These are phyloP conservation scores for Ophion ellenae DNA, from an alignment of 2,888 invertebrate species.

Conservation along the genomic window DNA sequence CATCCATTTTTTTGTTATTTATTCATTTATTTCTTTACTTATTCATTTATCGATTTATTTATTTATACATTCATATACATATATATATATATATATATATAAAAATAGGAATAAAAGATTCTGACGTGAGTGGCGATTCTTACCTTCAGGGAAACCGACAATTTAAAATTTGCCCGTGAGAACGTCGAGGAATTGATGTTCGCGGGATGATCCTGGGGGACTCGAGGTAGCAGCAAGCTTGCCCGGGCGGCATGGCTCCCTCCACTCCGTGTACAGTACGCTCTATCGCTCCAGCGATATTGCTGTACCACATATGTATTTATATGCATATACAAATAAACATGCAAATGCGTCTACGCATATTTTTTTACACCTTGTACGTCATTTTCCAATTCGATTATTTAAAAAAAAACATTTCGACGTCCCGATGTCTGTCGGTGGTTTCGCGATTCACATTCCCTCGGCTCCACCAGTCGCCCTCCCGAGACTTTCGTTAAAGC, in stretches of 20 bases:
- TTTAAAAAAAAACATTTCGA: not conserved
- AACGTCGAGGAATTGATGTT: constrained; percentile 68
- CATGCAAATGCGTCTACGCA: not conserved
- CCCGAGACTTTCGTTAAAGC: no score
- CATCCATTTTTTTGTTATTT: no score
- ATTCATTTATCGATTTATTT: not conserved
- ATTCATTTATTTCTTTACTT: no score
- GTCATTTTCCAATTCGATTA: constrained; percentile 38
- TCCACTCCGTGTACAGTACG: constrained; percentile 71
- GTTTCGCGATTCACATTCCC: no score
- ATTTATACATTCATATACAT: not conserved
- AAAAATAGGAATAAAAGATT: not conserved
- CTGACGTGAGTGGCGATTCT: constrained; percentile 13
- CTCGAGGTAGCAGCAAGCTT: constrained; percentile 77
- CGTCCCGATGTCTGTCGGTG: no score
- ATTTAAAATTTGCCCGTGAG: constrained; percentile 67
- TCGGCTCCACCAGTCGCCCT: no score
- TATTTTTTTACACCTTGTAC: constrained; percentile 41
- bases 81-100: not conserved
- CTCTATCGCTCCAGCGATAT: constrained; percentile 62
- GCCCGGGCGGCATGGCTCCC: constrained; percentile 83
- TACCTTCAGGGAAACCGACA: constrained; percentile 66
- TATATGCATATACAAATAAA: not conserved
- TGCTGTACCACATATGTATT: constrained; percentile 61
- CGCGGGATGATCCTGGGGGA: constrained; percentile 72